phyloP scores from a whole-genome alignment of 2,113 vertebrate genomes.

The Castor canadensis region DNA sequence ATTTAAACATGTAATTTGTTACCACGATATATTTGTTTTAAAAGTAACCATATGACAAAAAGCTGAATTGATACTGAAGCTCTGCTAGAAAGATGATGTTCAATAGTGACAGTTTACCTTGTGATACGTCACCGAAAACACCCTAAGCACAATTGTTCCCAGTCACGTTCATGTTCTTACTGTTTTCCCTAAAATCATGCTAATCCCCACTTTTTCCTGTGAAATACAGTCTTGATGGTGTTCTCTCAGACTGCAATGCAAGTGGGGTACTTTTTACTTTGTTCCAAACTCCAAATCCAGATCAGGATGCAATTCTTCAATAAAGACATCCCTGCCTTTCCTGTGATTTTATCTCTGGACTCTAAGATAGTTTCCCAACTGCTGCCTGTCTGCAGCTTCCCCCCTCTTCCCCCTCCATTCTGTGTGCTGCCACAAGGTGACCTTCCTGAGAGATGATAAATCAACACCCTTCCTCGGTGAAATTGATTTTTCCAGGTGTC shows the following conservation, averaged over 20 bases:
- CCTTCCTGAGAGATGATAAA: neutral
- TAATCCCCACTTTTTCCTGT: neutral
- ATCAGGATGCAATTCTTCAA: neutral
- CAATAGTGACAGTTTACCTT: neutral
- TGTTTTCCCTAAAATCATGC: neutral
- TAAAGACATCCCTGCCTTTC: neutral
- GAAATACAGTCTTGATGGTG: neutral
- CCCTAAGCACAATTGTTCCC: neutral
- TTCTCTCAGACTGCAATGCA: neutral
- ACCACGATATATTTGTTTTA: neutral
- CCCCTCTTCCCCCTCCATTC: neutral
- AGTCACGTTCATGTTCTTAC: neutral
- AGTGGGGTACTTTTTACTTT: neutral
- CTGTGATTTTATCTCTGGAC: neutral
- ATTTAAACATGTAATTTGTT: neutral
- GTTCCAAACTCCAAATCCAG: neutral
- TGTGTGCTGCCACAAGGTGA: neutral
- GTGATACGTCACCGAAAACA: neutral
- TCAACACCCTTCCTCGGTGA: neutral
- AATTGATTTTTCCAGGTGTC: neutral
- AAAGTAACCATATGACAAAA: neutral
- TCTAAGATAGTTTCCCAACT: too few species aligned
- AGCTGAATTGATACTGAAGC: neutral
- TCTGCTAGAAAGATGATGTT: neutral
- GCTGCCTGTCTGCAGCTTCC: neutral